A percentile compares a stretch with the other conserved stretches of the same genome.
These are phyloP conservation scores for Prochilodus magdalenae DNA, from an alignment of 2,113 vertebrate genomes.

Conservation along the genomic window DNA sequence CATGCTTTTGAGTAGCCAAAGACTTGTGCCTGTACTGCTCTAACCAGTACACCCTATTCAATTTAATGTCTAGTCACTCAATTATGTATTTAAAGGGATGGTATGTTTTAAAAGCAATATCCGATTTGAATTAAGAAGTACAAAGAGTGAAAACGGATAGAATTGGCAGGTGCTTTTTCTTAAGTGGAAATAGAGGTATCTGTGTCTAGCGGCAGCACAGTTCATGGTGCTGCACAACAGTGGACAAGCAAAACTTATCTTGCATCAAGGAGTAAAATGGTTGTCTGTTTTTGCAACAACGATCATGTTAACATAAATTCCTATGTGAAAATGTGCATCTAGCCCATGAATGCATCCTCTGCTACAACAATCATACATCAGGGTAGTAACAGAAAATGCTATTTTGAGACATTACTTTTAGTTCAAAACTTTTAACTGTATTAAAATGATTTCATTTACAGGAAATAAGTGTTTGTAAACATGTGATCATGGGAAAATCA, in stretches of 20 bases:
- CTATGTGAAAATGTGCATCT: neutral
- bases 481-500: neutral
- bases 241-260: neutral
- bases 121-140: constrained; percentile 52
- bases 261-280: neutral
- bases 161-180: constrained; percentile 28
- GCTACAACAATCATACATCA: constrained; percentile 20
- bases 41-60: neutral
- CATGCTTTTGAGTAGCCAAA: constrained; percentile 27
- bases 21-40: constrained; percentile 25
- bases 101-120: neutral
- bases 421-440: neutral
- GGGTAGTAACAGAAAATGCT: constrained; percentile 13
- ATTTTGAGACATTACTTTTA: constrained; percentile 14
- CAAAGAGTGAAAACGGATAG: constrained; percentile 73
- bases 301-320: neutral
- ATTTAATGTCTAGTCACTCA: neutral
- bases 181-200: neutral
- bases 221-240: neutral
- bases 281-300: neutral
- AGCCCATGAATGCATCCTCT: neutral
- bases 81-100: neutral
- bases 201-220: neutral
- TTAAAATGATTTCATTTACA: constrained; percentile 1
- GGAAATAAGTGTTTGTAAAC: neutral